Conservation (phyloP, 2,888 invertebrate genomes). For the Heteromyza rotundicornis region DNA sequence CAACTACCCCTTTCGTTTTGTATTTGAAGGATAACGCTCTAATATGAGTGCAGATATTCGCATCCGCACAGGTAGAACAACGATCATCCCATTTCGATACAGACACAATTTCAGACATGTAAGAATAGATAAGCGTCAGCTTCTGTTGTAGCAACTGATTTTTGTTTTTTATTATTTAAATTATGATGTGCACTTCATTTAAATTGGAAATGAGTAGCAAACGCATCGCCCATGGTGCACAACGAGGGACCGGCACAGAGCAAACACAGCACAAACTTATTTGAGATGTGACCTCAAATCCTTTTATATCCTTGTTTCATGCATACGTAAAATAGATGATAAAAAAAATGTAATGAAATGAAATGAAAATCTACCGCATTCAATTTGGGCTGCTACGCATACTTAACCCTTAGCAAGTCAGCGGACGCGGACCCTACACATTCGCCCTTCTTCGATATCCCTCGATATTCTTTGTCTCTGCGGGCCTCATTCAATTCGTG, state of each 20-base stretch:
- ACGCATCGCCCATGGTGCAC: background rate
- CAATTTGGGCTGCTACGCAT: background rate
- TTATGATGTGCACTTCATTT: slow-evolving; percentile 26
- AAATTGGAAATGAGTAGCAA: slow-evolving; percentile 29
- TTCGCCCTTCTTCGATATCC: background rate
- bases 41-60: slow-evolving; percentile 5
- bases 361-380: background rate
- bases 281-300: slow-evolving; percentile 33
- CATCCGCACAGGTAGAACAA: slow-evolving; percentile 1
- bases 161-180: no score
- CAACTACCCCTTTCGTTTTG: slow-evolving; percentile 10
- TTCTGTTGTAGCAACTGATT: slow-evolving; percentile 20
- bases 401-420: background rate
- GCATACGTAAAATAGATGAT: background rate
- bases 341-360: no score
- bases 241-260: background rate
- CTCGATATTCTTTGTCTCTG: no score
- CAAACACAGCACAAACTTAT: no score
- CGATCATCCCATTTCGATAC: slow-evolving; percentile 21
- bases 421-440: background rate
- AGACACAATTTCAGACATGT: slow-evolving; percentile 15
- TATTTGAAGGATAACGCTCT: background rate
- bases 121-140: slow-evolving; percentile 4
- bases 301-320: slow-evolving; percentile 30
- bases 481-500: background rate